phyloP scores from a whole-genome alignment of 2,113 vertebrate species.

The Copsychus sechellarum region DNA sequence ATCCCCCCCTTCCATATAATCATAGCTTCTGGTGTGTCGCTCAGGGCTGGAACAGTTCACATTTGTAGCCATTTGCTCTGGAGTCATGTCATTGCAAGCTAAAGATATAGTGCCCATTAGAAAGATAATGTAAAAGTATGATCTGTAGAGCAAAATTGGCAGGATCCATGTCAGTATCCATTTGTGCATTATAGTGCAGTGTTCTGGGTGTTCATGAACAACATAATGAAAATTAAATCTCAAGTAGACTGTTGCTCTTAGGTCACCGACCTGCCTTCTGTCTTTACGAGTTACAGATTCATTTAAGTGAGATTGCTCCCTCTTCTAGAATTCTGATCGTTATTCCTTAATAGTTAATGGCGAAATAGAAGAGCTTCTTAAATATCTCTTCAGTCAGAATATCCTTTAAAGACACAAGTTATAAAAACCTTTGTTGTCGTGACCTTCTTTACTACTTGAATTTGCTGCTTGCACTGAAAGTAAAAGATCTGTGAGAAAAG shows the following conservation, averaged over 20 bases:
- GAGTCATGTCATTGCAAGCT: conserved; percentile 92
- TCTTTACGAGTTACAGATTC: conserved; percentile 70
- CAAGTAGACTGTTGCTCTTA: conserved; percentile 73
- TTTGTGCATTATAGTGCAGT: conserved; percentile 99
- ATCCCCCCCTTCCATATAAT: conserved; percentile 99
- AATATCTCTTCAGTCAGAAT: conserved; percentile 65
- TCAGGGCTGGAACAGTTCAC: conserved; percentile 97
- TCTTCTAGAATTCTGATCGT: conserved; percentile 72
- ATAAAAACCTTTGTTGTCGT: conserved; percentile 68
- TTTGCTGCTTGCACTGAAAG: conserved; percentile 78
- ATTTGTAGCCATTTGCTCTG: conserved; percentile 92
- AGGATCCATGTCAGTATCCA: conserved; percentile 98
- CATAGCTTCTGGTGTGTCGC: conserved; percentile 93
- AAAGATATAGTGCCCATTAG: conserved; percentile 88
- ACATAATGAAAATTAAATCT: conserved; percentile 91
- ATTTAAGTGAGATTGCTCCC: conserved; percentile 60
- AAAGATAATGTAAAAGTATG: conserved; percentile 91
- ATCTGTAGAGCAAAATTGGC: conserved; percentile 93
- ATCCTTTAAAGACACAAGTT: conserved; percentile 77
- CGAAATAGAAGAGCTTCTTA: conserved; percentile 68
- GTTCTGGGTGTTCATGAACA: conserved; percentile 89
- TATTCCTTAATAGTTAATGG: conserved; percentile 68
- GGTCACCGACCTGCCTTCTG: conserved; percentile 80
- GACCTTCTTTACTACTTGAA: conserved; percentile 74
- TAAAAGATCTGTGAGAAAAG: conserved; percentile 74